phyloP scores from a whole-genome alignment of 2,888 invertebrate species.

The Eristalis arbustorum region DNA sequence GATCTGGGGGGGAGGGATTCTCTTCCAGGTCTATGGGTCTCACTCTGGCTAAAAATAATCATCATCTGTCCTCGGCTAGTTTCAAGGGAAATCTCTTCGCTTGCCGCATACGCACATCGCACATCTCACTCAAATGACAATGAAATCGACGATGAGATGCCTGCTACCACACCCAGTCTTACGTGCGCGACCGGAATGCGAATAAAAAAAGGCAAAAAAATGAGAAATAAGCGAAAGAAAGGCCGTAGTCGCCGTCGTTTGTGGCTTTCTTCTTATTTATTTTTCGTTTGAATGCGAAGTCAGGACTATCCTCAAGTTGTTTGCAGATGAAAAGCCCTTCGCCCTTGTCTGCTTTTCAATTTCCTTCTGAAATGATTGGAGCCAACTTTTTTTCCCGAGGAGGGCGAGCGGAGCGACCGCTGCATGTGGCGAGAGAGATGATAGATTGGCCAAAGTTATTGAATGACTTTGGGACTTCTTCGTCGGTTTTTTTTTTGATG shows the following conservation, averaged over 20 bases:
- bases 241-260: not conserved
- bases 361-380: not conserved
- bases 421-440: constrained; percentile 42
- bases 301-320: not conserved
- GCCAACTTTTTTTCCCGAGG: not conserved
- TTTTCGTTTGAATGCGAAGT: not conserved
- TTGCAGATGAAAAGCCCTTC: constrained; percentile 9
- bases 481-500: not conserved
- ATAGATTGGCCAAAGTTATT: constrained; percentile 55
- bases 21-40: constrained; percentile 43
- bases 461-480: constrained; percentile 34
- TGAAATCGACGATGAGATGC: not conserved
- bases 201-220: not conserved
- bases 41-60: constrained; percentile 52
- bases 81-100: not conserved
- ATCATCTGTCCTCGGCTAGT: constrained; percentile 5
- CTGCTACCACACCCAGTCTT: constrained; percentile 64
- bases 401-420: not conserved
- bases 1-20: not conserved
- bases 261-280: not conserved
- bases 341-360: not conserved
- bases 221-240: not conserved
- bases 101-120: constrained; percentile 36
- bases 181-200: constrained; percentile 36
- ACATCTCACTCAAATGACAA: not conserved